Evolutionary conservation across 2,113 vertebrate genomes (phyloP), one percentile per base, ranked within the genome.

Genomic region (Plecturocebus donacophilus): DNA sequence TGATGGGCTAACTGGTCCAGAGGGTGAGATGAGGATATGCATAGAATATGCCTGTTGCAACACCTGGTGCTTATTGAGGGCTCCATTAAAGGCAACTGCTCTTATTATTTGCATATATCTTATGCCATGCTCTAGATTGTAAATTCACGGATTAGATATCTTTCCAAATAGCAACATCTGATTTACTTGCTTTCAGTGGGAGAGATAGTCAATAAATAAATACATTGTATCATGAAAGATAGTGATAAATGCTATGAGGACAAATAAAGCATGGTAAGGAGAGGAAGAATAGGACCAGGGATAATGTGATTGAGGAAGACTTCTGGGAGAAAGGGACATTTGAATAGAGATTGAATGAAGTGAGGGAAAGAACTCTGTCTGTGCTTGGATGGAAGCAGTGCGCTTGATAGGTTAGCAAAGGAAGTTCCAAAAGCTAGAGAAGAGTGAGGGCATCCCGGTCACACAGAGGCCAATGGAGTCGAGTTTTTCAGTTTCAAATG

Each of bases 61-160:
- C 14, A 90, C 7, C 21, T 85, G 61, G 66, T 21, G 27, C 10
- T 30, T 87, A 38, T 7, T 4, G 1, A 64, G 17, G n/a, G 21
- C 17, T 96, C 47, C 21, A 35, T 71, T 19, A 82, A 77, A 80
- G n/a, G 1, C 61, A 75, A 35, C n/a, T 70, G 16, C 8, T 87
- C 20, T 47, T 86, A 66, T 30, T 77, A 38, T 42, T 73, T 92
- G 25, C 38, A 47, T 23, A 10, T 5, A 56, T 21, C 32, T 77
- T 75, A 64, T 64, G 25, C 87, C 38, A 76, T 8, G 80, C 38
- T 90, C 19, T 64, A 17, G 38, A 77, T 7, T 47, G 11, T 20
- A 75, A 90, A 75, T 40, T 42, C 9, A 93, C 77, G 66, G 23
- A 96, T 90, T 89, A n/a, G n/a, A 6, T 12, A 14, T 87, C 38